Evolutionary conservation across 2,797 vertebrate species (phyloP).

Genomic region (Eremophila alpestris): DNA sequence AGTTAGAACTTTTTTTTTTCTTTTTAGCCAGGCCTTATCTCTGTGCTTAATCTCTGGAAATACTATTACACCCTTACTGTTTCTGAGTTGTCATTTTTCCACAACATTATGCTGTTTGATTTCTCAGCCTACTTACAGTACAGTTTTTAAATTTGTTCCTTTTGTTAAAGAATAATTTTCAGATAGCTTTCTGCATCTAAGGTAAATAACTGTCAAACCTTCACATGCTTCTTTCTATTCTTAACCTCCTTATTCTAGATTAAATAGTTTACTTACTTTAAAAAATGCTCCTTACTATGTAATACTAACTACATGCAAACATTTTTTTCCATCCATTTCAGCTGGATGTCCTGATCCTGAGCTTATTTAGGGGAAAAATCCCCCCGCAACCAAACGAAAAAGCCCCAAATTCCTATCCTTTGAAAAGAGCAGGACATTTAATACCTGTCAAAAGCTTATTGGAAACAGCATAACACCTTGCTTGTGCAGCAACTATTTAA

Average conservation of each 20-base stretch:
- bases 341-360: background rate
- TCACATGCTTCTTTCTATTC: background rate
- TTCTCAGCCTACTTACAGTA: background rate
- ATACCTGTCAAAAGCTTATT: background rate
- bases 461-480: background rate
- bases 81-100: background rate
- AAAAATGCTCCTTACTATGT: background rate
- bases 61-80: background rate
- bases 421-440: background rate
- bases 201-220: background rate
- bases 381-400: rapidly evolving
- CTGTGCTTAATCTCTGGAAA: background rate
- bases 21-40: background rate
- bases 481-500: background rate
- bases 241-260: background rate
- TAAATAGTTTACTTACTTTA: background rate
- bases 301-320: background rate
- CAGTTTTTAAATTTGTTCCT: background rate
- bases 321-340: background rate
- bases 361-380: background rate
- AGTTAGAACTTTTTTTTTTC: background rate
- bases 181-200: background rate
- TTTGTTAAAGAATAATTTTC: background rate
- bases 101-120: background rate
- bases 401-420: background rate